Evolutionary conservation across 2,797 vertebrate genomes (phyloP), one percentile per base, ranked within the genome.

Genomic region (Halcyon badia): DNA sequence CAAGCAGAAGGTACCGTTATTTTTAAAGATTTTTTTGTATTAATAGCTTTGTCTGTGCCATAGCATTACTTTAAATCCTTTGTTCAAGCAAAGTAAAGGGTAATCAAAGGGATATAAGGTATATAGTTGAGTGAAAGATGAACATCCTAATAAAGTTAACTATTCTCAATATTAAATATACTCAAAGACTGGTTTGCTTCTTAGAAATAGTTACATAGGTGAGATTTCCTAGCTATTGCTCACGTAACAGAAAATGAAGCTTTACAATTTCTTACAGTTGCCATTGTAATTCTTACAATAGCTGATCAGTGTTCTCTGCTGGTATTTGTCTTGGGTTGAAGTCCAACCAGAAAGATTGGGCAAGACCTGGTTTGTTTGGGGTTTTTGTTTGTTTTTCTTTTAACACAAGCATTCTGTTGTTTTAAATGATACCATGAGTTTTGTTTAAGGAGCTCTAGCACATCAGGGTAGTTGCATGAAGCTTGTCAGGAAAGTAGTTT

Each of bases 1-100:
- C 73, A 96, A 90, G 62, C 94, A 98, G 83, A 98, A 93, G 98
- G 98, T 98, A 98, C 35, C 81, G 33, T 49, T 83, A 31, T 79
- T 68, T 93, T 93, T 68, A 66, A 89, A 30, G 65, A 51, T 8
- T 61, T 68, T 83, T 83, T 83, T 85, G 31, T 85, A 48, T 91
- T 79, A 75, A 48, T 79, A 31, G 25, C 46, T 92, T 52, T 80
- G 13, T 17, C 61, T 62, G 49, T 37, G 26, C 35, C 64, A 10
- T 8, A 92, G 41, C 30, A 31, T 58, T 49, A 30, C 81, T 72
- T 84, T 48, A 66, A 72, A 83, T 68, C 14, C 9, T 25, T 26
- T 41, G 7, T 41, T 81, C n/a, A 69, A 15, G 51, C 51, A 78
- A 87, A 87, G 52, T 65, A 30, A 58, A 76, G 14, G 12, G 2